These are phyloP conservation scores for Anguilla obscura DNA, from an alignment of 2,797 vertebrate genomes.

Conservation along the genomic window DNA sequence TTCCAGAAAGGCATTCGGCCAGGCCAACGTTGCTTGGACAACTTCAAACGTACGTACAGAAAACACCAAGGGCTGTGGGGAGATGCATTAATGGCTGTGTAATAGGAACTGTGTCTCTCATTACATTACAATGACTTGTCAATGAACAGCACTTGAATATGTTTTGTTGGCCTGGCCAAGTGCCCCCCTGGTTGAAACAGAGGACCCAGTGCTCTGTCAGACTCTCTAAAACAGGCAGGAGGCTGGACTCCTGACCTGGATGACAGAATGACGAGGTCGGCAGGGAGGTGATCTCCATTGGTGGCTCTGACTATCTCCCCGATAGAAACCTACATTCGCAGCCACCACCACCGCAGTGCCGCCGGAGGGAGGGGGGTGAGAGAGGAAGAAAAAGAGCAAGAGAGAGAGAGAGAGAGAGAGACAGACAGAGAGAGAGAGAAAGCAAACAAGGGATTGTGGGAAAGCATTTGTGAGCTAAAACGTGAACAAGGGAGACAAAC, in stretches of 20 bases:
- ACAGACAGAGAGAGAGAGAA: slow-evolving; percentile 53
- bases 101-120: background rate
- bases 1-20: background rate
- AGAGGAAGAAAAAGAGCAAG: background rate
- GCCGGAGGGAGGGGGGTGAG: slow-evolving; percentile 69
- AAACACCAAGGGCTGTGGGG: background rate
- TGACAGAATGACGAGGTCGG: slow-evolving; percentile 99
- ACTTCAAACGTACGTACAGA: background rate
- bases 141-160: background rate
- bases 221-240: slow-evolving; percentile 44
- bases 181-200: slow-evolving; percentile 27
- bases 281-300: slow-evolving; percentile 98
- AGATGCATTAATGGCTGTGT: background rate
- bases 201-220: slow-evolving; percentile 68
- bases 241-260: slow-evolving; percentile 90
- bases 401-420: slow-evolving; percentile 66
- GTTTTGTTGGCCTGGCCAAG: background rate
- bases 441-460: slow-evolving; percentile 57
- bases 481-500: slow-evolving; percentile 48
- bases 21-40: background rate
- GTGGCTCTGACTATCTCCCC: slow-evolving; percentile 98
- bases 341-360: slow-evolving; percentile 62
- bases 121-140: background rate
- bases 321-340: slow-evolving; percentile 88
- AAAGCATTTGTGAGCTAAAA: slow-evolving; percentile 59